Evolutionary conservation across 2,888 invertebrate genomes (phyloP).

Genomic region (Exocentrus adspersus): DNA sequence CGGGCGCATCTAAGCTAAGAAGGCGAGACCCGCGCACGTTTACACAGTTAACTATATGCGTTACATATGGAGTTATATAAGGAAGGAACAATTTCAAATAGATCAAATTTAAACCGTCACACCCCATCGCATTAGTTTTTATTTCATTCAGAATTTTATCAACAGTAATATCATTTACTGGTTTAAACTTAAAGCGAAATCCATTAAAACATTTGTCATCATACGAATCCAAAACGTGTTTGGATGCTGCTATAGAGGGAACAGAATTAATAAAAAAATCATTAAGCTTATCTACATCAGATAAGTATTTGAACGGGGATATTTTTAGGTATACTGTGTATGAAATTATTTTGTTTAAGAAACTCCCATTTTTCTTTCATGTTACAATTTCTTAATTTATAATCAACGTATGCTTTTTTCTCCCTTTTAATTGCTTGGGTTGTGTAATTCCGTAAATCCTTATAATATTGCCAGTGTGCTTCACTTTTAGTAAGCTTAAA

Average conservation of each 20-base stretch:
- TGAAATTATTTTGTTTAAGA: too few relatives aligned
- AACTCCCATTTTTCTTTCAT: background rate
- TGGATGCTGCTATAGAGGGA: too few relatives aligned
- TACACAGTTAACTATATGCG: conserved; percentile 6
- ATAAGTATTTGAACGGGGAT: too few relatives aligned
- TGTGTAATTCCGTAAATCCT: background rate
- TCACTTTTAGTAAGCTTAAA: background rate
- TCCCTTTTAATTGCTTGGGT: background rate
- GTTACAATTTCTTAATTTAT: background rate
- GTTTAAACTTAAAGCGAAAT: background rate
- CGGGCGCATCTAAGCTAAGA: too few relatives aligned
- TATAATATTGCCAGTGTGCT: background rate
- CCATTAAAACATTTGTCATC: background rate
- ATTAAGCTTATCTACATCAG: too few relatives aligned
- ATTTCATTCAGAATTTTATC: background rate
- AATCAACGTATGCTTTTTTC: background rate
- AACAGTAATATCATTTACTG: background rate
- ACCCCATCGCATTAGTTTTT: conserved; percentile 7
- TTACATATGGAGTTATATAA: conserved; percentile 1
- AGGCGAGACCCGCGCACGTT: too few relatives aligned
- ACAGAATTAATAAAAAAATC: too few relatives aligned
- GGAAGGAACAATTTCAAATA: conserved; percentile 5
- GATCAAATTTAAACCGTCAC: conserved; percentile 12
- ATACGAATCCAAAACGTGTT: too few relatives aligned
- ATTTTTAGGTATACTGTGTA: too few relatives aligned